Conservation (phyloP, 1,140 invertebrate genomes). For the Drosophila pseudoobscura region DNA sequence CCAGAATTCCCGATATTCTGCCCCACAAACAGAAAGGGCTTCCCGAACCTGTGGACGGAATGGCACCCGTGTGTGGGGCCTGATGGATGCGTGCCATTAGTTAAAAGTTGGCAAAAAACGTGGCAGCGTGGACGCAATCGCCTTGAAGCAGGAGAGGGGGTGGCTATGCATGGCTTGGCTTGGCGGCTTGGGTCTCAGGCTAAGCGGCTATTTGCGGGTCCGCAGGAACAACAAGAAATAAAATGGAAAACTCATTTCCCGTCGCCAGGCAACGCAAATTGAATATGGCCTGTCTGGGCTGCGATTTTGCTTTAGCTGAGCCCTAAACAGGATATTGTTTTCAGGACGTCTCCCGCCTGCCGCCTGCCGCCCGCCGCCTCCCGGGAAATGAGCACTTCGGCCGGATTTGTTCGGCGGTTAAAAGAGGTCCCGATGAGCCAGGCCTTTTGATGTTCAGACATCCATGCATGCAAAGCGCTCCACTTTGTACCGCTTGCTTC, state of each 20-base stretch:
- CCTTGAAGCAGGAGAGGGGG: constrained; percentile 20
- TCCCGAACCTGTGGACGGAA: constrained; percentile 1
- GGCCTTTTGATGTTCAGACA: constrained; percentile 58
- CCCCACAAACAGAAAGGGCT: constrained; percentile 15
- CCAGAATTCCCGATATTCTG: constrained; percentile 3
- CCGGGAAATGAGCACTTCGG: constrained; percentile 67
- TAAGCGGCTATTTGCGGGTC: constrained; percentile 4
- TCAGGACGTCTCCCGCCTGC: not conserved
- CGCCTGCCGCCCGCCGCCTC: not conserved
- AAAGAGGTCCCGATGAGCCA: constrained; percentile 20
- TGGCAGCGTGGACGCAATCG: not conserved
- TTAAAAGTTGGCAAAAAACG: constrained; percentile 50
- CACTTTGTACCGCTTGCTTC: constrained; percentile 34
- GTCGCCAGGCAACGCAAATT: constrained; percentile 45
- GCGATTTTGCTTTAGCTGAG: constrained; percentile 39
- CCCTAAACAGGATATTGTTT: constrained; percentile 69
- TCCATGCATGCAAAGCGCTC: constrained; percentile 11
- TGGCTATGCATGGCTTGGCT: constrained; percentile 13
- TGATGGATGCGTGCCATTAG: constrained; percentile 61
- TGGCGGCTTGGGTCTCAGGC: not conserved
- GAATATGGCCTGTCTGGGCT: constrained; percentile 30
- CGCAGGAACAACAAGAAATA: constrained; percentile 15
- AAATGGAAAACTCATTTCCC: constrained; percentile 64
- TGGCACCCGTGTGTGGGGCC: constrained; percentile 4
- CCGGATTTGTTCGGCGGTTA: constrained; percentile 36